Conservation (phyloP, 2,888 invertebrate species). For the Macaria notata region DNA sequence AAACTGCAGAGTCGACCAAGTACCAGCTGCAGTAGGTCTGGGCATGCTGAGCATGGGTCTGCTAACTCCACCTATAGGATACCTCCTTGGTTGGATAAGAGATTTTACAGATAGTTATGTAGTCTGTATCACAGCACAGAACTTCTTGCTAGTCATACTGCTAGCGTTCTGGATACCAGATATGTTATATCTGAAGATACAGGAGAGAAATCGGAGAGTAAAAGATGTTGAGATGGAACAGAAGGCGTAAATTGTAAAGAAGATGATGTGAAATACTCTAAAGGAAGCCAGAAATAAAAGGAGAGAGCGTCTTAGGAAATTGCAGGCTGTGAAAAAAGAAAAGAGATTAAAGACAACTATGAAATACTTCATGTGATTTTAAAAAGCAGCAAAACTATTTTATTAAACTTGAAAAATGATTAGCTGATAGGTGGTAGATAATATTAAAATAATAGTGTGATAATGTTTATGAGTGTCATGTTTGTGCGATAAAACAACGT, state of each 20-base stretch:
- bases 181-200: slow-evolving; percentile 61
- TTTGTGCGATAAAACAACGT: no score
- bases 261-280: no score
- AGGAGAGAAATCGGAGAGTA: slow-evolving; percentile 52
- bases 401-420: no score
- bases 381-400: no score
- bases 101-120: slow-evolving; percentile 85
- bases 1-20: slow-evolving; percentile 79
- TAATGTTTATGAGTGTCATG: no score
- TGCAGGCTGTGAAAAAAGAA: no score
- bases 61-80: slow-evolving; percentile 85
- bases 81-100: slow-evolving; percentile 85
- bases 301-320: no score
- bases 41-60: slow-evolving; percentile 88
- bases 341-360: no score
- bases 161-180: slow-evolving; percentile 83
- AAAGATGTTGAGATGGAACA: slow-evolving; percentile 41
- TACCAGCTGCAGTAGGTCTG: slow-evolving; percentile 87
- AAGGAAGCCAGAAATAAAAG: no score
- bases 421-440: no score
- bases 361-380: no score
- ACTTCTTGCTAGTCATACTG: slow-evolving; percentile 77
- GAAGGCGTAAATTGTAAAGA: slow-evolving; percentile 34
- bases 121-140: slow-evolving; percentile 84
- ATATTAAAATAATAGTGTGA: no score